phyloP scores from a whole-genome alignment of 1,140 invertebrate genomes.

The Eriosoma lanigerum region DNA sequence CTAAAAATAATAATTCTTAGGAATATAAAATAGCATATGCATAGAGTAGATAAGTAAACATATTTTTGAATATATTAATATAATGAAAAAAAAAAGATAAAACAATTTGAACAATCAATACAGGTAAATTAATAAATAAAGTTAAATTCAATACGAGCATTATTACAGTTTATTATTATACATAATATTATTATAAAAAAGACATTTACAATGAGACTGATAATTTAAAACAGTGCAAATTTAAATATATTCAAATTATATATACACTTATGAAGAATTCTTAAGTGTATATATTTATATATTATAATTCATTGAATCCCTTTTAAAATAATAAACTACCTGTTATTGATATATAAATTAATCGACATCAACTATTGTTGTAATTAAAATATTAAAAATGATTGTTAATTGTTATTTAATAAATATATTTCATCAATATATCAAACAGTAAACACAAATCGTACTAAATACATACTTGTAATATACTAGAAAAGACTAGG shows the following conservation, averaged over 20 bases:
- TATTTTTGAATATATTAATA: background rate
- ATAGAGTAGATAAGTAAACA: slow-evolving; percentile 13
- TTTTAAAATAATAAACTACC: background rate
- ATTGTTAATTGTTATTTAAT: slow-evolving; percentile 23
- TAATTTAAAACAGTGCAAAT: background rate
- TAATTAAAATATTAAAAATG: background rate
- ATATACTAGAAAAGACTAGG: slow-evolving; percentile 23
- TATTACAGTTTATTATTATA: background rate
- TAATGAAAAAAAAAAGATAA: background rate
- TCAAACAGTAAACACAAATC: slow-evolving; percentile 10
- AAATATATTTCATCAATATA: slow-evolving; percentile 14
- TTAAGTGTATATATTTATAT: background rate
- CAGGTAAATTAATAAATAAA: background rate
- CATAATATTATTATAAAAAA: background rate
- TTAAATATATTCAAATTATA: background rate
- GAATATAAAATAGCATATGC: background rate
- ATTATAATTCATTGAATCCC: background rate
- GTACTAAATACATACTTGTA: slow-evolving; percentile 8
- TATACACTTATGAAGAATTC: background rate
- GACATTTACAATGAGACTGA: background rate
- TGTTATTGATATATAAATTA: background rate
- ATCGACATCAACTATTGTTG: background rate
- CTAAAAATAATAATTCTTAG: background rate
- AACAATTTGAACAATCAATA: background rate
- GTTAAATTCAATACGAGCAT: background rate